phyloP scores from a whole-genome alignment of 2,113 vertebrate species.

The Malaclemys terrapin region DNA sequence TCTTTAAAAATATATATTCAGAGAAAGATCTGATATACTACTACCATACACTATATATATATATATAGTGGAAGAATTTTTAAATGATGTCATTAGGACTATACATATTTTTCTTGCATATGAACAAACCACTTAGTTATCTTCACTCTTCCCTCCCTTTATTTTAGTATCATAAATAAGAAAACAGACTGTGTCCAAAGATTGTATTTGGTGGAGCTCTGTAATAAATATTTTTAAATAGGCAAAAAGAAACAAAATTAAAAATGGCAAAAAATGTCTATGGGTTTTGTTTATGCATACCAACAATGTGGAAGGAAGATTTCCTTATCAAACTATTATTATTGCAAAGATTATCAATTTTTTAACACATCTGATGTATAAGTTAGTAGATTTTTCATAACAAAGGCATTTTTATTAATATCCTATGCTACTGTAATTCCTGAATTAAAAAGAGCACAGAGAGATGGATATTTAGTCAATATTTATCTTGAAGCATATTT shows the following conservation, averaged over 20 bases:
- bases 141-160: not conserved
- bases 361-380: not conserved
- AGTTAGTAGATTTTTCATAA: not conserved
- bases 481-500: not conserved
- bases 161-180: not conserved
- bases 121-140: not conserved
- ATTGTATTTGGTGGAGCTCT: not conserved
- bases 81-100: not conserved
- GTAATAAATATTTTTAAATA: not conserved
- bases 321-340: not conserved
- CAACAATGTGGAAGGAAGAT: not conserved
- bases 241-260: not conserved
- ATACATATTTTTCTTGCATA: not conserved
- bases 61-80: slow-evolving; percentile 38
- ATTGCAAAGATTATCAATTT: not conserved
- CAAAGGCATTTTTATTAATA: not conserved
- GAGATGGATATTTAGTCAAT: not conserved
- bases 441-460: not conserved
- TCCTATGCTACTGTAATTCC: not conserved
- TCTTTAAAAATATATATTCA: slow-evolving; percentile 59
- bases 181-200: not conserved
- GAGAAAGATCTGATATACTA: slow-evolving; percentile 36
- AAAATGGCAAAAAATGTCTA: not conserved
- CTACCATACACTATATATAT: not conserved
- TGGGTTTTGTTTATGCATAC: not conserved